Base-by-base conservation (phyloP, 2,113 vertebrate genomes). In the Chrysemys picta region DNA sequence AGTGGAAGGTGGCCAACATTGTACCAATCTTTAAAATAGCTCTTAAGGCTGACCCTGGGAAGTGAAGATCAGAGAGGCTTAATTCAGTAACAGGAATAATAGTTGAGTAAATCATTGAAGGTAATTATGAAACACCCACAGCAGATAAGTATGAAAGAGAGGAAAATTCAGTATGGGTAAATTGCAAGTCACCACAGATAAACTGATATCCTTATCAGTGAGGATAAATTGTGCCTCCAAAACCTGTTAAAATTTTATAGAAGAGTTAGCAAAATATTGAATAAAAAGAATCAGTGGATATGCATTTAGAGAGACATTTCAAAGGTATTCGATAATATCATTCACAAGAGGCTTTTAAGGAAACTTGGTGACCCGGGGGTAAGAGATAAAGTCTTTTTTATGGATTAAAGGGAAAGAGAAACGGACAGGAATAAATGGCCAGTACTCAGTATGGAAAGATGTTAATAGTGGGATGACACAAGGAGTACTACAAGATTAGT, bases 231-330 rank as follows among this genome's bases (percentile, higher is more conserved):
- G 47, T 84, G 65, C 80, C 93, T 96, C 89, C 89, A 86, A 91
- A 91, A 82, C 57, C 53, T 91, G 57, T 96, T 96, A 75, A 92
- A 90, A 90, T 89, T 65, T 91, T 94, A 86, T 38, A 84, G 85
- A 56, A 96, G 91, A 82, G n/a, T 91, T 95, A 88, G 91, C 45
- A 96, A 97, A 97, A 95, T 95, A 97, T 95, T 95, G 89, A 95
- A 92, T 93, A 56, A 92, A 93, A 95, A 87, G 47, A 87, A 88
- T 83, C 92, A 90, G 1, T 3, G 35, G 79, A 92, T 92, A 81
- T 3, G 29, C 76, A 62, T 89, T 96, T 89, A 78, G 87, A 95
- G 91, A 91, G n/a, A 47, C 5, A 42, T 91, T 95, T 88, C 91
- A 90, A 65, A 86, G 50, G 17, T 62, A 25, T 82, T 91, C 57